These are phyloP conservation scores for Malaclemys terrapin DNA, from an alignment of 2,113 vertebrate species.

Conservation along the genomic window DNA sequence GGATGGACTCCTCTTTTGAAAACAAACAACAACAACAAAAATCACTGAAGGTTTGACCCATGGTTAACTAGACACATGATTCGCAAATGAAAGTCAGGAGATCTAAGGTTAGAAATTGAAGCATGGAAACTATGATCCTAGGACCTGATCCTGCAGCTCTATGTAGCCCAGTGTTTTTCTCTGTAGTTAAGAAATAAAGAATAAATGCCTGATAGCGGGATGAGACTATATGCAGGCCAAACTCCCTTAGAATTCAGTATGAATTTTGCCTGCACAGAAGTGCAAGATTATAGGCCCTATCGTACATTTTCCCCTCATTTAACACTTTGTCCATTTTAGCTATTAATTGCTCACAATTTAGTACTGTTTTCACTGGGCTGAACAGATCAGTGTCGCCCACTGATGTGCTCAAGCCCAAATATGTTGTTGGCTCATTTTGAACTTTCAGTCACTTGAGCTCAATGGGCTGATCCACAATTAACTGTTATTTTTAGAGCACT, in stretches of 20 bases:
- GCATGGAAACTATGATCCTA: not conserved
- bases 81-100: not conserved
- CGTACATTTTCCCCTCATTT: slow-evolving; percentile 17
- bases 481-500: slow-evolving; percentile 73
- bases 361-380: not conserved
- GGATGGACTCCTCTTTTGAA: not conserved
- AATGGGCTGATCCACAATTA: slow-evolving; percentile 73
- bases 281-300: not conserved
- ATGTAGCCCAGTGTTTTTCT: not conserved
- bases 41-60: not conserved
- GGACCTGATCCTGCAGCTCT: not conserved
- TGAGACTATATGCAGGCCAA: not conserved
- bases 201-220: not conserved
- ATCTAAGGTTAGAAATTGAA: not conserved
- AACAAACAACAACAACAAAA: not conserved
- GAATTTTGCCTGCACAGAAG: not conserved
- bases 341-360: slow-evolving; percentile 29
- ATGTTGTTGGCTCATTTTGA: slow-evolving; percentile 59
- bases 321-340: not conserved
- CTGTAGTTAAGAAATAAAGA: not conserved
- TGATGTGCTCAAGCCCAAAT: slow-evolving; percentile 49
- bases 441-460: slow-evolving; percentile 63
- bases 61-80: not conserved
- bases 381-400: slow-evolving; percentile 1
- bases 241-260: not conserved